Evolutionary conservation across 2,888 invertebrate genomes (phyloP), one percentile per base, ranked within the genome.

Genomic region (Spodoptera littoralis): DNA sequence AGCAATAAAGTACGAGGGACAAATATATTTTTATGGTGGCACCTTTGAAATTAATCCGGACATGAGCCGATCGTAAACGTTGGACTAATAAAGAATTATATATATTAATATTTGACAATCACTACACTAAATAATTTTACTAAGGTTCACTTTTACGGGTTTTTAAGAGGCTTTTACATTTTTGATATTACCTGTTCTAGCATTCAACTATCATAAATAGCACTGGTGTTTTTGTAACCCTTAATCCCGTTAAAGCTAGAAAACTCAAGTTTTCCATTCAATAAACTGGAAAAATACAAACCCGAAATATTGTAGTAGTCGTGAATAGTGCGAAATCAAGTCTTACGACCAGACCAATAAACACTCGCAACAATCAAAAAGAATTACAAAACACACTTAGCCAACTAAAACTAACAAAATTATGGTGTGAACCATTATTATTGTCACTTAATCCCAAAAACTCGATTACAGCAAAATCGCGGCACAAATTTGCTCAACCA

Each of bases 21-120:
- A 60, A 30, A 47, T 22, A 48, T 42, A 51, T 11, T 52, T 73
- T 72, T 72, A 72, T 64, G 69, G 22, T 44, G 42, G 36, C 57
- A 52, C 42, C 60, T 68, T 72, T 55, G 58, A 57, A 58, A 51
- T 47, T 53, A 72, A 73, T 60, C 72, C 64, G 60, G 60, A 73
- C 73, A 60, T 60, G 58, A 73, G 44, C 11, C 50, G 55, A 36
- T 58, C 73, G 64, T 72, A 60, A 72, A 72, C 18, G n/a, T 22
- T 60, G 36, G 9, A 52, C 55, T 48, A 48, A 56, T 73, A 73
- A 73, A 64, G 52, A 64, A 64, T 72, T 55, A 69, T 69, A 63
- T 55, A 69, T 69, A 63, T 55, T 68, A 54, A 72, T 73, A 68
- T 52, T 30, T 44, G 45, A 63, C 60, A 48, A 51, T 54, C 24